Evolutionary conservation across 2,797 vertebrate species (phyloP).

Genomic region (Sebastes oblongus): DNA sequence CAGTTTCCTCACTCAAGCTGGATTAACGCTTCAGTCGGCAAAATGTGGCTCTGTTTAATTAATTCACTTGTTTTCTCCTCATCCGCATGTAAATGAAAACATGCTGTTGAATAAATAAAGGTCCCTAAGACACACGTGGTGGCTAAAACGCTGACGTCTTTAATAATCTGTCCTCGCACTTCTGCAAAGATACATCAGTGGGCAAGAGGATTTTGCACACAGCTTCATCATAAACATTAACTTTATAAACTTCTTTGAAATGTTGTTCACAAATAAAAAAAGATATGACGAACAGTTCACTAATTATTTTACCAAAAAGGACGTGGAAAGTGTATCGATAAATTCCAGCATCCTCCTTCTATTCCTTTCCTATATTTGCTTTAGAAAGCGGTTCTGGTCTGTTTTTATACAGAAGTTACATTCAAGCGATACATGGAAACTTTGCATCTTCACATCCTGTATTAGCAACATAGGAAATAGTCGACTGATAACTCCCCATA

Average conservation of each 20-base stretch:
- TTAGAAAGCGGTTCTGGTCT: not conserved
- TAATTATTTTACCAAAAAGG: too few species aligned
- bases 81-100: slow-evolving; percentile 31
- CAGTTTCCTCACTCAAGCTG: not conserved
- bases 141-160: too few species aligned
- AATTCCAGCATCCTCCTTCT: too few species aligned
- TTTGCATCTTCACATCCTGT: not conserved
- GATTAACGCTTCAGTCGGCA: slow-evolving; percentile 43
- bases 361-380: not conserved
- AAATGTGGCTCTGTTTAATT: slow-evolving; percentile 30
- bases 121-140: too few species aligned
- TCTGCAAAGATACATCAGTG: not conserved
- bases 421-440: not conserved
- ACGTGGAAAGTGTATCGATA: too few species aligned
- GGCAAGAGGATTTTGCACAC: not conserved
- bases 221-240: not conserved
- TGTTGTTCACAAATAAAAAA: too few species aligned
- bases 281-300: too few species aligned
- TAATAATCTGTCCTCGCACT: too few species aligned
- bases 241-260: not conserved
- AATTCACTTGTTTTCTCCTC: slow-evolving; percentile 21
- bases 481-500: not conserved
- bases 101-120: not conserved
- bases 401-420: not conserved
- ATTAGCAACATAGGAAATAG: not conserved